These are phyloP conservation scores for Chrysogorgia sp. DNA, from an alignment of 92 coral and sea anemone genomes.

Conservation along the genomic window DNA sequence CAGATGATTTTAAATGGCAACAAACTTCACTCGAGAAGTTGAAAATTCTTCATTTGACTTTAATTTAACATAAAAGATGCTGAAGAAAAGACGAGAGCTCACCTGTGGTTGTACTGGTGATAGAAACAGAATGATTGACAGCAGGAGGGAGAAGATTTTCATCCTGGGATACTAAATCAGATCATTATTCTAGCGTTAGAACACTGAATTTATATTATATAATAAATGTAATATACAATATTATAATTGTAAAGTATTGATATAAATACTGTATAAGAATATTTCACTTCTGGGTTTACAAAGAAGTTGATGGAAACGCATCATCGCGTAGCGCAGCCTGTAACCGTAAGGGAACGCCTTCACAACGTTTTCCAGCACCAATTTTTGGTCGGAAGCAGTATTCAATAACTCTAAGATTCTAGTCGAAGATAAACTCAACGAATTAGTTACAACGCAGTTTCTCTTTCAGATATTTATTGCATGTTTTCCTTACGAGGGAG, in stretches of 20 bases:
- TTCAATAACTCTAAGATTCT: constrained; percentile 4
- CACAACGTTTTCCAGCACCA: too few species aligned
- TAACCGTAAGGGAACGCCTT: too few species aligned
- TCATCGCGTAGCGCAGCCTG: background rate
- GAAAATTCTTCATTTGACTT: constrained; percentile 18
- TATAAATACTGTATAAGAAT: background rate
- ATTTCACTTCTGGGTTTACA: too few species aligned
- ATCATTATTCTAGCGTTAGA: constrained; percentile 35
- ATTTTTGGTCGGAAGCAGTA: background rate
- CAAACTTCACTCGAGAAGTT: too few species aligned
- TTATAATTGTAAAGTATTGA: too few species aligned
- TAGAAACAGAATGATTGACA: constrained; percentile 10
- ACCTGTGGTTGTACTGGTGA: constrained; percentile 12
- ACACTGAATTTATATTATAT: background rate
- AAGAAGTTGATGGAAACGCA: too few species aligned
- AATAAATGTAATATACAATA: too few species aligned
- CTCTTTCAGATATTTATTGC: background rate
- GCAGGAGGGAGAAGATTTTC: constrained; percentile 26
- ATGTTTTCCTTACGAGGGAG: background rate
- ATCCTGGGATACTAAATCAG: constrained; percentile 28
- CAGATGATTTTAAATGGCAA: too few species aligned
- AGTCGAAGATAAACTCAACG: background rate
- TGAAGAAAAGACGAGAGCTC: constrained; percentile 3
- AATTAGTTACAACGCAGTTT: background rate
- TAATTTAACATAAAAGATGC: background rate